Percentiles rank a stretch among this genome's conserved stretches.
Evolutionary conservation across 2,888 invertebrate genomes (phyloP).

Genomic region (Abscondita cerata): DNA sequence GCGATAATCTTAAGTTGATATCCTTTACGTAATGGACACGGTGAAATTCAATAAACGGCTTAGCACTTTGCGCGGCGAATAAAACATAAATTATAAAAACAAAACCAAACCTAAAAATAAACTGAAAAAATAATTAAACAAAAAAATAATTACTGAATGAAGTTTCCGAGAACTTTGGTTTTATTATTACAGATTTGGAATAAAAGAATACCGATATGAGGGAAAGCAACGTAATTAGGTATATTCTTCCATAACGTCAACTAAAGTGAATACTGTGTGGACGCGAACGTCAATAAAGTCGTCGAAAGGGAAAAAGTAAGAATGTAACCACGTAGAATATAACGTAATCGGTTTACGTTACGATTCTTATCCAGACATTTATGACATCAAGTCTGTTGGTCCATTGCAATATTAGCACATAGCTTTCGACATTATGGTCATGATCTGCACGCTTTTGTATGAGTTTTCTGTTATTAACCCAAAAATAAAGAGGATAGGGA

Average conservation of each 20-base stretch:
- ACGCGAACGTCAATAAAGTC: slow-evolving; percentile 13
- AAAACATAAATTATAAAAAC: no score
- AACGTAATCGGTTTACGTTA: slow-evolving; percentile 30
- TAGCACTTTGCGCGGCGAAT: no score
- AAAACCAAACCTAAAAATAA: no score
- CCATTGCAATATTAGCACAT: slow-evolving; percentile 26
- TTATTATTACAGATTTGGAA: background rate
- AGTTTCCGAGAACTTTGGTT: background rate
- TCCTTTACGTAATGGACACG: no score
- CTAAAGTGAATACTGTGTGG: slow-evolving; percentile 15
- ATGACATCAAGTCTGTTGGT: slow-evolving; percentile 26
- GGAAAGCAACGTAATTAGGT: slow-evolving; percentile 4
- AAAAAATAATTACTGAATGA: no score
- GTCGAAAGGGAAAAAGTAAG: slow-evolving; percentile 15
- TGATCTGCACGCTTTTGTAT: slow-evolving; percentile 29
- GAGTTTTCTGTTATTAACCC: slow-evolving; percentile 28
- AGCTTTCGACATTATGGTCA: slow-evolving; percentile 25
- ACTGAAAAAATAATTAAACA: no score
- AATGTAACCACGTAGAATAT: slow-evolving; percentile 28
- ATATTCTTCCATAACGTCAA: slow-evolving; percentile 17
- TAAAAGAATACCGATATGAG: background rate
- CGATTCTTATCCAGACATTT: slow-evolving; percentile 26
- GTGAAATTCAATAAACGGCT: no score
- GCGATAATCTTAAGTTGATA: no score
- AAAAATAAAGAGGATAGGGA: slow-evolving; percentile 24